Base-by-base conservation (phyloP, 1,140 invertebrate species). In the Heliconius hewitsoni region DNA sequence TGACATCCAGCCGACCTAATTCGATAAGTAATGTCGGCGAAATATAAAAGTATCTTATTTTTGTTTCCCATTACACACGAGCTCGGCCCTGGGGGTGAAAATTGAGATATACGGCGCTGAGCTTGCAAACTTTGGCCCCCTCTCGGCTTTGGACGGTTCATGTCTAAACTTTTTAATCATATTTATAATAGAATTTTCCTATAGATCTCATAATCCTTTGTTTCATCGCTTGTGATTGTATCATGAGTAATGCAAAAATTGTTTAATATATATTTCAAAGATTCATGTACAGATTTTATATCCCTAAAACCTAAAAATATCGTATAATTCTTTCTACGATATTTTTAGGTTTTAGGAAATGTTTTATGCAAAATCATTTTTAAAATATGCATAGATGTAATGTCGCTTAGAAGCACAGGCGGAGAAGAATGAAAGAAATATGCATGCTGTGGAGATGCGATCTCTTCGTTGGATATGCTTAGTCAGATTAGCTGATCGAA, bases 131-230 rank as follows among this genome's bases (percentile, higher is more conserved):
- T 76, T 80, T 71, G 52, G 52, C 79, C 74, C 42, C 55, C 71
- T 50, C 75, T 77, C 79, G 74, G 71, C 74, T 80, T 80, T 73
- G 71, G 79, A 80, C 79, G 74, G 79, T 71, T 80, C 79, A 73
- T 70, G 79, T 80, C 74, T 77, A 80, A 80, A 80, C 55, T 80
- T 77, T 74, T 80, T 80, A 80, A 77, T 80, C 79, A 80, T 80
- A 71, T 77, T 77, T 71, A 73, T 80, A 80, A 80, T 80, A 80
- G 66, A 80, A 76, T 80, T 80, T 80, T 76, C 66, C 78, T 80
- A 60, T 70, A 76, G 46, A 70, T 76, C 60, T 76, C 74, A 46
- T 76, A 76, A 76, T 76, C 74, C 60, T 76, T 76, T 76, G 74
- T 76, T 76, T 76, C 37, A 30, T 76, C n/a, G 23, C 39, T 76